These are phyloP conservation scores for Girardinichthys multiradiatus DNA, from an alignment of 2,113 vertebrate species.

Conservation along the genomic window DNA sequence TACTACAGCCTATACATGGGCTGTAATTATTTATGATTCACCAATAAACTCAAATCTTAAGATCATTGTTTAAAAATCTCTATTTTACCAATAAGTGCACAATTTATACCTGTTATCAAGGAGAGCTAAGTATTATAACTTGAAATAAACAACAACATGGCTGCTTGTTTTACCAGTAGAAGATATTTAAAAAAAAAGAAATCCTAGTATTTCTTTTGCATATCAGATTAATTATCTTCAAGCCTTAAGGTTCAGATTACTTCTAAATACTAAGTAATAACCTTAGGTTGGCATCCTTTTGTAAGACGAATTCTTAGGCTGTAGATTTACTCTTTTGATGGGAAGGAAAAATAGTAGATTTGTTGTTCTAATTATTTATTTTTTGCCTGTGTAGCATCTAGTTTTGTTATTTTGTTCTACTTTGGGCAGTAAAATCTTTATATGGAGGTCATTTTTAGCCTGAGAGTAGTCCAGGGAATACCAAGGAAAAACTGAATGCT, in stretches of 20 bases:
- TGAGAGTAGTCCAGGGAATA: conserved; percentile 15
- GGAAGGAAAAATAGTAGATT: neutral
- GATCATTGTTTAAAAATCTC: no score
- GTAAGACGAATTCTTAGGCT: neutral
- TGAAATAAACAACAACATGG: neutral
- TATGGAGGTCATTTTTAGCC: conserved; percentile 14
- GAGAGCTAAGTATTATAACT: neutral
- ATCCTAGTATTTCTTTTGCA: no score
- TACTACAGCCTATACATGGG: no score
- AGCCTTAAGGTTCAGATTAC: neutral
- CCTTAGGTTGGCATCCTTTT: conserved; percentile 16
- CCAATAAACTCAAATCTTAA: no score
- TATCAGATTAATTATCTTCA: neutral
- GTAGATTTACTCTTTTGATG: neutral
- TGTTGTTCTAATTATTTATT: neutral
- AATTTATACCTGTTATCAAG: neutral
- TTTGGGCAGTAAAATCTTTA: neutral
- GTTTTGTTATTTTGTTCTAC: neutral
- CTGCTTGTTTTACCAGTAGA: neutral
- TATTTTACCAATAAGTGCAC: neutral
- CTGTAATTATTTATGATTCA: no score
- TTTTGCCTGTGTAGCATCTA: neutral
- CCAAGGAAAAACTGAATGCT: conserved; percentile 28
- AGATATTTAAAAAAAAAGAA: no score
- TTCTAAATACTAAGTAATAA: conserved; percentile 6